A percentile compares a stretch with the other conserved stretches of the same genome.
Evolutionary conservation across 2,888 invertebrate genomes (phyloP).

Genomic region (Hypolimnas misippus): DNA sequence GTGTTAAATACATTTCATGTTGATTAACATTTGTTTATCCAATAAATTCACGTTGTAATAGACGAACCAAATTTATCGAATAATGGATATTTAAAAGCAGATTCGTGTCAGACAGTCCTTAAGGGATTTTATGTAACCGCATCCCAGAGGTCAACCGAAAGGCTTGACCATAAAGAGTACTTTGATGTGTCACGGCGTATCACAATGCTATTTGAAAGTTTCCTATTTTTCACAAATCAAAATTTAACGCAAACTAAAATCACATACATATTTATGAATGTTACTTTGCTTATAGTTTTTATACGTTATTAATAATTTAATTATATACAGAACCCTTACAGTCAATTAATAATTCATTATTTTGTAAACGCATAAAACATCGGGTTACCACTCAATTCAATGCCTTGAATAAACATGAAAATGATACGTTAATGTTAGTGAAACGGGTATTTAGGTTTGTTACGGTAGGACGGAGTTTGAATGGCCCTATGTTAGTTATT

Average conservation of each 20-base stretch:
- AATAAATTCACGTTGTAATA: not conserved
- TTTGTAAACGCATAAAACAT: not conserved
- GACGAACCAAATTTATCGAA: slow-evolving; percentile 25
- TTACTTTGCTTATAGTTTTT: not conserved
- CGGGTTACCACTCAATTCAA: not conserved
- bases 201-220: not conserved
- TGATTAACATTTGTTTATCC: no score
- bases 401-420: slow-evolving; percentile 8
- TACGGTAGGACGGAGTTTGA: slow-evolving; percentile 55
- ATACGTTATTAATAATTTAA: not conserved
- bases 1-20: not conserved
- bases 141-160: slow-evolving; percentile 73
- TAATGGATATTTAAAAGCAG: slow-evolving; percentile 64
- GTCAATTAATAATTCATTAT: not conserved
- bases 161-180: slow-evolving; percentile 66
- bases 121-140: slow-evolving; percentile 72
- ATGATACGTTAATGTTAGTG: slow-evolving; percentile 28
- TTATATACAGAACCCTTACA: not conserved
- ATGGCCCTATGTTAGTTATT: slow-evolving; percentile 80
- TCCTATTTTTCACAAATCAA: not conserved
- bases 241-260: no score
- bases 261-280: no score
- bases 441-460: slow-evolving; percentile 32
- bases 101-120: slow-evolving; percentile 73
- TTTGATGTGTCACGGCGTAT: slow-evolving; percentile 16